Conservation (phyloP, 2,113 vertebrate species). For the Ailurus styani region DNA sequence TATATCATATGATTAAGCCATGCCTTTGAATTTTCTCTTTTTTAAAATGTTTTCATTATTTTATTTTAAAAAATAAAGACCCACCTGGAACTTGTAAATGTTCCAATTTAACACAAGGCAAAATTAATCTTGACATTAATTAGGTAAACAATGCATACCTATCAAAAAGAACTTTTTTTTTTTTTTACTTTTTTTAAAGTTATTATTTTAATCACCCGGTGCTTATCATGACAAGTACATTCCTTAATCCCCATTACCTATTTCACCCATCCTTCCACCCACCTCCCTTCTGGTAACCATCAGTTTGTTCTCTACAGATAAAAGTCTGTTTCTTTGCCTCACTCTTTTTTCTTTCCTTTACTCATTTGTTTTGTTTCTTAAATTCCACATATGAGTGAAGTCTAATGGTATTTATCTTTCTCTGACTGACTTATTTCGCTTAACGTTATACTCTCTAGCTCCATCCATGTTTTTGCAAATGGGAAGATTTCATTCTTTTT, state of each 20-base stretch:
- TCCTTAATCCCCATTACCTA: background rate
- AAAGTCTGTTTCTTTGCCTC: background rate
- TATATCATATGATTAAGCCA: background rate
- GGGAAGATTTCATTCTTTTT: no score
- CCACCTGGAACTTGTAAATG: background rate
- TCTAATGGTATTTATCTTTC: background rate
- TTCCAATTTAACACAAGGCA: background rate
- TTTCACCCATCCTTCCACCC: background rate
- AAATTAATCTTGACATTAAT: background rate
- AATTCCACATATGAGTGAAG: background rate
- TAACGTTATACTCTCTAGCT: background rate
- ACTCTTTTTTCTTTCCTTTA: background rate
- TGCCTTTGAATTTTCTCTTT: background rate
- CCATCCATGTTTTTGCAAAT: background rate
- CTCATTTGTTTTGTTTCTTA: background rate
- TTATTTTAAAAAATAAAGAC: background rate
- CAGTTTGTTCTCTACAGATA: background rate
- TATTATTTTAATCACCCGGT: background rate
- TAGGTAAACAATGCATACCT: background rate
- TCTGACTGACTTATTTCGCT: background rate
- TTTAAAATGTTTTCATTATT: background rate
- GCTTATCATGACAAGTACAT: background rate
- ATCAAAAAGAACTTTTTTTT: background rate
- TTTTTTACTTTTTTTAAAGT: background rate
- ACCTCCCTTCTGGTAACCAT: background rate